Conservation (phyloP, 2,888 invertebrate species). For the Prostheceraeus crozeri region DNA sequence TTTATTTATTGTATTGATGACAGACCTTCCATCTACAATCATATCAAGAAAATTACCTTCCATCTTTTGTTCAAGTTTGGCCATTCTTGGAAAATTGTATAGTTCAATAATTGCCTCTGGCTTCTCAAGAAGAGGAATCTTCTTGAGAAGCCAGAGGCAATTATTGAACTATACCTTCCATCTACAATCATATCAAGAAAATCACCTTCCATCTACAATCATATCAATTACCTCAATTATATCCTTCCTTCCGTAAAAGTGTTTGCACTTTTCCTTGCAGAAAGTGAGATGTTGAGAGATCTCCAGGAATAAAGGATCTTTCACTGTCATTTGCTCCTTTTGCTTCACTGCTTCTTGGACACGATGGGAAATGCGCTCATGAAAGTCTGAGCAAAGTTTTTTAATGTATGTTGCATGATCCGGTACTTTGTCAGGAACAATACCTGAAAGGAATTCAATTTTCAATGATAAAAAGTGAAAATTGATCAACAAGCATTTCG, state of each 20-base stretch:
- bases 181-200: too few relatives aligned
- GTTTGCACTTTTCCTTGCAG: constrained; percentile 66
- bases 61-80: too few relatives aligned
- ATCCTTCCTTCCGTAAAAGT: constrained; percentile 66
- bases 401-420: constrained; percentile 65
- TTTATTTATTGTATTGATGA: too few relatives aligned
- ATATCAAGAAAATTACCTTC: too few relatives aligned
- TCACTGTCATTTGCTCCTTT: constrained; percentile 59
- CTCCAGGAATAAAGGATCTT: constrained; percentile 63
- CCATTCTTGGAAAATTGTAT: too few relatives aligned
- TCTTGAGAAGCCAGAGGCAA: too few relatives aligned
- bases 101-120: too few relatives aligned
- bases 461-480: not conserved
- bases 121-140: too few relatives aligned
- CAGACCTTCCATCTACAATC: too few relatives aligned
- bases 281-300: constrained; percentile 67
- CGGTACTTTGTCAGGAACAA: constrained; percentile 58
- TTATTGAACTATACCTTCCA: too few relatives aligned
- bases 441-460: constrained; percentile 48
- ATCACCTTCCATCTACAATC: too few relatives aligned
- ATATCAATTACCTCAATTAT: constrained; percentile 62
- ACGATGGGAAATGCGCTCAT: constrained; percentile 65
- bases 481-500: too few relatives aligned
- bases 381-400: constrained; percentile 64
- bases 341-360: constrained; percentile 60